A percentile compares a stretch with the other conserved stretches of the same genome.
phyloP scores from a whole-genome alignment of 2,113 vertebrate genomes.

The Rhea americana region DNA sequence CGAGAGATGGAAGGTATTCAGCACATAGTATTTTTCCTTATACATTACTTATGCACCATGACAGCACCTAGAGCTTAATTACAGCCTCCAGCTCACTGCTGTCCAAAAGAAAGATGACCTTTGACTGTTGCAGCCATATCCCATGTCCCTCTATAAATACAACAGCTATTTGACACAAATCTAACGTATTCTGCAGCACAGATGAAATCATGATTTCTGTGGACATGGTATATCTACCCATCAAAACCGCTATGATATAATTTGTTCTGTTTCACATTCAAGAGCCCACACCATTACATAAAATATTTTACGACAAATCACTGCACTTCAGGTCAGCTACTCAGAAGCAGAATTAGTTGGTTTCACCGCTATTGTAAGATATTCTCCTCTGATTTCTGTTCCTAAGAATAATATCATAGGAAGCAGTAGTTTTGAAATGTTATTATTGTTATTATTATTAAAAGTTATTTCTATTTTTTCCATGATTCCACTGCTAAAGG shows the following conservation, averaged over 20 bases:
- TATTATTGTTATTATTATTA: not conserved
- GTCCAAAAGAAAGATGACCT: not conserved
- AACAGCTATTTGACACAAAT: not conserved
- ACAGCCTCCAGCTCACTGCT: not conserved
- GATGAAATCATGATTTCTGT: not conserved
- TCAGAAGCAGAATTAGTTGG: not conserved
- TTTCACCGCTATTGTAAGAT: not conserved
- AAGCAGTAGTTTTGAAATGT: not conserved
- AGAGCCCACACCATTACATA: not conserved
- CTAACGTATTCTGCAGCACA: not conserved
- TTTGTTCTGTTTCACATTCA: not conserved
- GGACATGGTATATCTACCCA: not conserved
- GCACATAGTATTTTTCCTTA: not conserved
- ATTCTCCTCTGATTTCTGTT: not conserved
- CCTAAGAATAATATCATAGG: not conserved
- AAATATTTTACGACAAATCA: not conserved
- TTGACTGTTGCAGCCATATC: not conserved
- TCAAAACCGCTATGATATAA: not conserved
- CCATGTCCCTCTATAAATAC: not conserved
- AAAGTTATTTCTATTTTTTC: not conserved
- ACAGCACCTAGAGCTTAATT: not conserved
- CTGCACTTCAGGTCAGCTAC: not conserved
- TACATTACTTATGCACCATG: not conserved
- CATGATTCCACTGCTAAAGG: not conserved
- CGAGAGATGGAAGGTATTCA: not conserved